phyloP scores from a whole-genome alignment of 1,140 invertebrate genomes.

The Dysdera silvatica region DNA sequence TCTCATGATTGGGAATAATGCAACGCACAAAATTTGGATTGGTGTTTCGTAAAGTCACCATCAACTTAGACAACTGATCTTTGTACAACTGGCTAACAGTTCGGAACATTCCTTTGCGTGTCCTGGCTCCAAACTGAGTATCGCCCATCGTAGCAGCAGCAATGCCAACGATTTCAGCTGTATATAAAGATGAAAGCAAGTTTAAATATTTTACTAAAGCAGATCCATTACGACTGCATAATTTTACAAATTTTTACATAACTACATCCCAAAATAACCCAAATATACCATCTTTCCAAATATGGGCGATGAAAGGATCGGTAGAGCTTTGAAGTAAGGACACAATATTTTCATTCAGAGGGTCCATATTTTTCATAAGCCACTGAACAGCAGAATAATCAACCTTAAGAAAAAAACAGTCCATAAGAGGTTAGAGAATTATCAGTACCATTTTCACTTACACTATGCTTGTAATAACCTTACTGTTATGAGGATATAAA shows the following conservation, averaged over 20 bases:
- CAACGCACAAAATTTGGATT: slow-evolving; percentile 99
- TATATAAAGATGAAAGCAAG: slow-evolving; percentile 32
- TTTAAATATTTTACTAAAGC: neutral
- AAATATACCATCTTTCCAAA: slow-evolving; percentile 89
- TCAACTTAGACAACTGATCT: slow-evolving; percentile 92
- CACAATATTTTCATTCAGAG: slow-evolving; percentile 98
- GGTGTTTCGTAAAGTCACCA: slow-evolving; percentile 94
- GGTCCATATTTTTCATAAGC: slow-evolving; percentile 99
- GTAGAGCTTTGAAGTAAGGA: slow-evolving; percentile 87
- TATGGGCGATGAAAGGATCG: slow-evolving; percentile 91
- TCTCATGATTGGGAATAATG: slow-evolving; percentile 99
- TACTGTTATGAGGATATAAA: no score
- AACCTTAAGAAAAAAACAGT: slow-evolving; percentile 48
- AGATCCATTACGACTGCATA: neutral
- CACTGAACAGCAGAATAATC: slow-evolving; percentile 96
- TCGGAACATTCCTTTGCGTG: slow-evolving; percentile 92
- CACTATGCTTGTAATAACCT: no score
- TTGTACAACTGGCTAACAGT: slow-evolving; percentile 99
- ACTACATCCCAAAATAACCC: neutral
- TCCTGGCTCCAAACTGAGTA: slow-evolving; percentile 86
- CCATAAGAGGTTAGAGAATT: no score
- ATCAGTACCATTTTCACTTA: no score
- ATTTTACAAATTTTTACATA: neutral
- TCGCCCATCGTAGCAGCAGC: slow-evolving; percentile 89
- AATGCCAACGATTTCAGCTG: slow-evolving; percentile 95